Percentiles rank a stretch among this genome's conserved stretches.
Conservation (phyloP, 2,113 vertebrate species). For the Thamnaconus septentrionalis region DNA sequence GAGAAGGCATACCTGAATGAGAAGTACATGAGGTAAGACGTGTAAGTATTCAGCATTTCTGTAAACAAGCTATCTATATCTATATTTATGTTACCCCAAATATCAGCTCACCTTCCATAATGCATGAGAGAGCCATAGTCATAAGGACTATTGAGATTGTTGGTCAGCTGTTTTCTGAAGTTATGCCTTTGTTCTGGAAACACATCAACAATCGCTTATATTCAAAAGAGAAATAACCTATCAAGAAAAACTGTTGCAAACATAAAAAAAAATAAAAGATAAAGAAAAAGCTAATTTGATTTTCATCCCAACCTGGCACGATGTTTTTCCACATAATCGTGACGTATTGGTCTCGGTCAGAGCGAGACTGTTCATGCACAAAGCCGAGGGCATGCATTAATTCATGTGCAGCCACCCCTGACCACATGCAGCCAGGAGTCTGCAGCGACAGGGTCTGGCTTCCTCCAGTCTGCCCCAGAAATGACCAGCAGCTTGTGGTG, state of each 20-base stretch:
- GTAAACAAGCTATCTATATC: not conserved
- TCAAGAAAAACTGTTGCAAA: not conserved
- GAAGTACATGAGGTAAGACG: not conserved
- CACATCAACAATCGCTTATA: too few species aligned
- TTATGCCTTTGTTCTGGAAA: conserved; percentile 69
- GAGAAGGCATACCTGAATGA: conserved; percentile 77
- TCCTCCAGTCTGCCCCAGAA: conserved; percentile 81
- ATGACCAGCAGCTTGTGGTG: conserved; percentile 80
- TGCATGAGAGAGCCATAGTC: conserved; percentile 81
- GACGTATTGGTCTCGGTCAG: conserved; percentile 81
- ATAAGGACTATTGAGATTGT: conserved; percentile 78
- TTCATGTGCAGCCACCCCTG: conserved; percentile 83
- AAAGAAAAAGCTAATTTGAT: not conserved
- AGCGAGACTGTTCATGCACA: conserved; percentile 84
- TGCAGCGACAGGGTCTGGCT: conserved; percentile 80
- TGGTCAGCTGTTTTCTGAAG: conserved; percentile 76
- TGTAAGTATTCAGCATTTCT: not conserved
- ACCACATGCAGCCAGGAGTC: conserved; percentile 81
- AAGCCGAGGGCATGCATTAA: conserved; percentile 85
- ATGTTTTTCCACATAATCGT: conserved; percentile 85
- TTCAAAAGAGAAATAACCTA: not conserved
- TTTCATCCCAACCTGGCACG: conserved; percentile 62
- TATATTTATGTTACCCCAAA: conserved; percentile 9
- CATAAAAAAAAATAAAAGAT: not conserved
- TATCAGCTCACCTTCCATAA: conserved; percentile 73